Base-by-base conservation (phyloP, 2,113 vertebrate genomes). In the Hemibates koningsi region DNA sequence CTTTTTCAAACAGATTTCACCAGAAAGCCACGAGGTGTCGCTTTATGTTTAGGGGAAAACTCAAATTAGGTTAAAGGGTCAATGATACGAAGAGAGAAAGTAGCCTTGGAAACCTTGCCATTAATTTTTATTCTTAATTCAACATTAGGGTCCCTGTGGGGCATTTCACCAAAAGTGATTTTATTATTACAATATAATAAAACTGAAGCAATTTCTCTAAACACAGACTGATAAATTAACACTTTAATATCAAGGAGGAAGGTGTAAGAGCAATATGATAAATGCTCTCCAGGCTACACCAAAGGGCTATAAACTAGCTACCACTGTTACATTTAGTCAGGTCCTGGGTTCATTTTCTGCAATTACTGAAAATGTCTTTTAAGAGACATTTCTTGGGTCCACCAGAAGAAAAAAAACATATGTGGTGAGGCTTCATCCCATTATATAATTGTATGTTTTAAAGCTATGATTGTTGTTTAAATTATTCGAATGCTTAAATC, bases 71-170 rank as follows among this genome's bases (percentile, higher is more conserved):
- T 76, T 76, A 78, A 78, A 52, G 27, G 27, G 1, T 78, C 24
- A 78, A 32, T 19, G 14, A 0, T 7, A 50, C 2, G 0, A 7
- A 50, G 43, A 76, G 4, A 76, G 43, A 50, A 50, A 50, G 2
- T 29, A 27, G 71, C 71, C 68, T 0, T 10, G 21, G 1, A 73
- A 45, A 48, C 13, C 0, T 29, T 78, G 3, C 0, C 10, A 5
- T n/a, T 21, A 41, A 41, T 21, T 41, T 68, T 13, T 6, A 32
- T 50, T 78, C 17, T 34, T 34, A 78, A 52, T 52, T 78, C 48
- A 52, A 78, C 45, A 52, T 78, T 52, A 78, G 45, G 73, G 73
- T 19, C 7, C 27, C 45, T 9, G 45, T 52, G 43, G 71, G 24
- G 3, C 16, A 50, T 50, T 50, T 78, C 27, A 50, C 17, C 16